Evolutionary conservation across 2,888 invertebrate genomes (phyloP), one percentile per base, ranked within the genome.

Genomic region (Caenorhabditis sinica): DNA sequence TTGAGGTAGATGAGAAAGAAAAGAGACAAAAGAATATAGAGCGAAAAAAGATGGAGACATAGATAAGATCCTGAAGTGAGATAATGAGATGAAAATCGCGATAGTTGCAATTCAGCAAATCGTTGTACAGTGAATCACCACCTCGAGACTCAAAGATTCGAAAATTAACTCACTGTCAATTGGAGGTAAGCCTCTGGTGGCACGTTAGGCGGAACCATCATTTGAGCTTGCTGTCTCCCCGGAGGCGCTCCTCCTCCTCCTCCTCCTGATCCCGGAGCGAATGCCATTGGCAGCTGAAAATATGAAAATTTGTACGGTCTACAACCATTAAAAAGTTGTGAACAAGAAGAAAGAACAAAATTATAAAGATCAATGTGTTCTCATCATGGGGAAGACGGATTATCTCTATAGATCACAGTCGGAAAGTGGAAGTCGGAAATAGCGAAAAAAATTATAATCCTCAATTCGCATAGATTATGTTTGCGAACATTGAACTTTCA

Each of bases 251-350:
- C 87, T 65, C 86, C 65, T 63, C 63, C 63, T 40, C 61, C 82
- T 66, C 85, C 85, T 80, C 87, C 87, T 77, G 87, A 80, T 72
- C 80, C 80, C 72, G 80, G 80, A 79, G 82, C 83, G 63, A 73
- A 87, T 36, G 87, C 85, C 87, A 87, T 87, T 40, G 72, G 58
- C 65, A 65, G 66, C 80, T 80, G 80, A 72, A 80, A 79, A 69
- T n/a, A n/a, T 40, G 5, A 5, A 28, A 56, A 20, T 2, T 28
- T 58, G 25, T n/a, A n/a, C n/a, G 40, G 15, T 40, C 40, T 13
- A 40, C 40, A 40, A 9, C 40, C n/a, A n/a, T n/a, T n/a, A n/a
- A 40, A 40, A 13, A 6, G 13, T 40, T 40, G 4, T 33, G 4
- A 33, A 33, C 8, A 33, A 23, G 40, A 43, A 25, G 15, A 25